These are phyloP conservation scores for Colius striatus DNA, from an alignment of 2,113 vertebrate species.

Conservation along the genomic window DNA sequence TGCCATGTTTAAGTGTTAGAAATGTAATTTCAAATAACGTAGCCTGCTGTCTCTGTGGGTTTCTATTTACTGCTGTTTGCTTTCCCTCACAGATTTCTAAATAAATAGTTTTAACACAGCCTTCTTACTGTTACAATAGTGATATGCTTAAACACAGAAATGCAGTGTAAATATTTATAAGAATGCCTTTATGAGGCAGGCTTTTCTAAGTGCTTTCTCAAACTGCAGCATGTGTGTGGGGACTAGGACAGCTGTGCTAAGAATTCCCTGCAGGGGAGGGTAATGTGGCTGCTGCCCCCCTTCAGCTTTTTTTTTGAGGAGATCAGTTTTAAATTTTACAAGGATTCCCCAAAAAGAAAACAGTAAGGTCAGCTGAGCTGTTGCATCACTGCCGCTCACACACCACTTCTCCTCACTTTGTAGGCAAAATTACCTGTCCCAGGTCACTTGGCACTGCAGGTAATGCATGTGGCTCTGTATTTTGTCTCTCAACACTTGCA, in stretches of 20 bases:
- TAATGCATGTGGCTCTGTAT: accelerated
- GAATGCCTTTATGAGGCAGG: not conserved
- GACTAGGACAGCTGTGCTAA: not conserved
- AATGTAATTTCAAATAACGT: not conserved
- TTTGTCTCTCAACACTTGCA: not conserved
- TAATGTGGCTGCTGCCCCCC: not conserved
- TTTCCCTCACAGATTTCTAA: not conserved
- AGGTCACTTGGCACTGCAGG: accelerated
- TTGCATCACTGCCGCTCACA: not conserved
- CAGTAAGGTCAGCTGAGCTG: not conserved
- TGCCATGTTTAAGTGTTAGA: not conserved
- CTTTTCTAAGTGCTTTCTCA: not conserved
- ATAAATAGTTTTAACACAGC: not conserved
- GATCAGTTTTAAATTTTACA: not conserved
- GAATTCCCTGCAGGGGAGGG: not conserved
- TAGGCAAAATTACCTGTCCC: not conserved
- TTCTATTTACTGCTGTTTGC: not conserved
- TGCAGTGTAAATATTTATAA: not conserved
- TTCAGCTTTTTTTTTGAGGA: not conserved
- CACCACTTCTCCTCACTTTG: not conserved
- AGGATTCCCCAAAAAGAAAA: not conserved
- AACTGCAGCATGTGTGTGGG: not conserved
- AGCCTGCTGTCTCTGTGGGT: not conserved
- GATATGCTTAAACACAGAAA: not conserved
- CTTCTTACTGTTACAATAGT: not conserved